These are phyloP conservation scores for Zaprionus gabonicus DNA, from an alignment of 1,140 invertebrate species.

Conservation along the genomic window DNA sequence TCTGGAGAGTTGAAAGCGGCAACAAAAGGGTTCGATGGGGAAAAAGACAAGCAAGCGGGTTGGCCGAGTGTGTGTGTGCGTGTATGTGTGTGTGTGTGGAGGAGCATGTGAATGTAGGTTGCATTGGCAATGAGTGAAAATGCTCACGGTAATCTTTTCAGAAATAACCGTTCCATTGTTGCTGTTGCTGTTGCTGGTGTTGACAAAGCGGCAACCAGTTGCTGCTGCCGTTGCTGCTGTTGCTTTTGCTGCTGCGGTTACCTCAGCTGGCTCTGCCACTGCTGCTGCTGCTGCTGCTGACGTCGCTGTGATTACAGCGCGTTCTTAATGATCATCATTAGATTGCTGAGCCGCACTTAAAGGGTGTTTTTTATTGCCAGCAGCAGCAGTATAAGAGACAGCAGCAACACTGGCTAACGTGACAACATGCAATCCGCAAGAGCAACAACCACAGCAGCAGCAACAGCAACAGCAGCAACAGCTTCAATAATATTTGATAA, in stretches of 20 bases:
- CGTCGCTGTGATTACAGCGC: slow-evolving; percentile 61
- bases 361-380: slow-evolving; percentile 57
- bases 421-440: slow-evolving; percentile 72
- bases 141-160: slow-evolving; percentile 65
- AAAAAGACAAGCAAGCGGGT: slow-evolving; percentile 20
- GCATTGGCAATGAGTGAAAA: slow-evolving; percentile 69
- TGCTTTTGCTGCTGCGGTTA: slow-evolving; percentile 20
- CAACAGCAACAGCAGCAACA: slow-evolving; percentile 33
- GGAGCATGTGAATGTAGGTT: slow-evolving; percentile 69
- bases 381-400: no score
- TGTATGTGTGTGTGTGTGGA: slow-evolving; percentile 10
- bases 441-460: slow-evolving; percentile 3
- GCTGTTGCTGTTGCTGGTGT: slow-evolving; percentile 53
- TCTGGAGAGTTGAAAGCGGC: slow-evolving; percentile 25
- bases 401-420: slow-evolving; percentile 53
- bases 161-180: slow-evolving; percentile 71
- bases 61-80: slow-evolving; percentile 1
- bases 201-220: slow-evolving; percentile 44
- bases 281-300: slow-evolving; percentile 13
- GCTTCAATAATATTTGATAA: slow-evolving; percentile 80
- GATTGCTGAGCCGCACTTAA: slow-evolving; percentile 56
- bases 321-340: slow-evolving; percentile 79
- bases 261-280: not conserved
- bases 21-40: slow-evolving; percentile 24
- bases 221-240: slow-evolving; percentile 23